These are phyloP conservation scores for Sinhomidia bicolor DNA, from an alignment of 2,888 invertebrate genomes.

Conservation along the genomic window DNA sequence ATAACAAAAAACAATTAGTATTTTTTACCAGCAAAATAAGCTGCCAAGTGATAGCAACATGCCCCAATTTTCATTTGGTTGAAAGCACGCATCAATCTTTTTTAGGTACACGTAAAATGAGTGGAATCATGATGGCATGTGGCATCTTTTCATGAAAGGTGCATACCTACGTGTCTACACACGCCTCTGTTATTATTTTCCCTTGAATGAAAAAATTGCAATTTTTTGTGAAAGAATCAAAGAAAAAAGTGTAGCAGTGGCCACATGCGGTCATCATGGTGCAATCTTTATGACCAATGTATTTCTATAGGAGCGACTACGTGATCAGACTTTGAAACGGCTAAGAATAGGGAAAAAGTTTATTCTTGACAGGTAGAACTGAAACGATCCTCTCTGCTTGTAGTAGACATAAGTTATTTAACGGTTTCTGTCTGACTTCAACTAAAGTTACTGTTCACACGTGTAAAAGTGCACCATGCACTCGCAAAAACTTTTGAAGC, in stretches of 20 bases:
- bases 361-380: slow-evolving; percentile 19
- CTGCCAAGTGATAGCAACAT: no score
- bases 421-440: neutral
- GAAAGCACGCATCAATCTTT: no score
- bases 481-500: neutral
- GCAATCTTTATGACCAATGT: slow-evolving; percentile 1
- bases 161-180: no score
- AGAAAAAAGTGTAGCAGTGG: neutral
- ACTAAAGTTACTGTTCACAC: neutral
- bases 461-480: neutral
- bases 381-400: neutral
- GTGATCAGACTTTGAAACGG: neutral
- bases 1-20: no score
- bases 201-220: neutral
- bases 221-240: neutral
- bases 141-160: neutral
- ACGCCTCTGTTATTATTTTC: no score
- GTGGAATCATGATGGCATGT: no score
- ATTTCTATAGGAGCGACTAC: neutral
- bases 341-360: neutral
- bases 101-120: no score
- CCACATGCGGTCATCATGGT: neutral
- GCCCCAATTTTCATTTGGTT: no score
- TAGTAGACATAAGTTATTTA: neutral
- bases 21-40: no score